These are phyloP conservation scores for Zosterops lateralis DNA, from an alignment of 2,113 vertebrate species.

Conservation along the genomic window DNA sequence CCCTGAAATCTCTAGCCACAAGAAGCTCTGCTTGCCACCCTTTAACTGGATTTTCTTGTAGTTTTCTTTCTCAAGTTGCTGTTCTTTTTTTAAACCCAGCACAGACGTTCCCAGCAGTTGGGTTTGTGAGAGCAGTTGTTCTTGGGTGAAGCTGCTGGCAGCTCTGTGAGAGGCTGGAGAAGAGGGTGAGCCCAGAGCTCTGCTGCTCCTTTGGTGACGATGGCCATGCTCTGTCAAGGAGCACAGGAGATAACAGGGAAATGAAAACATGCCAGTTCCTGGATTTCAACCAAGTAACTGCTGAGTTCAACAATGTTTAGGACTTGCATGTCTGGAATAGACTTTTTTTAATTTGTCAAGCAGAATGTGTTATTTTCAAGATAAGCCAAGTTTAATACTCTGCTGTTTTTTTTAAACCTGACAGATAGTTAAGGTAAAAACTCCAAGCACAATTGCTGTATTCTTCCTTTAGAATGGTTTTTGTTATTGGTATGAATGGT, in stretches of 20 bases:
- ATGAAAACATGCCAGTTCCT: not conserved
- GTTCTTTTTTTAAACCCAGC: not conserved
- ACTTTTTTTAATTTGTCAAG: not conserved
- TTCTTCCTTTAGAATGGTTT: not conserved
- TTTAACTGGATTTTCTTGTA: not conserved
- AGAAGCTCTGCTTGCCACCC: not conserved
- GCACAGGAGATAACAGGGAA: not conserved
- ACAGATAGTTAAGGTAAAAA: not conserved
- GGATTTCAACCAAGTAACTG: not conserved
- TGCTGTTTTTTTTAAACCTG: not conserved
- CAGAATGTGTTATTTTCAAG: not conserved
- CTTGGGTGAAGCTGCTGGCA: not conserved
- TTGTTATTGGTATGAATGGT: not conserved
- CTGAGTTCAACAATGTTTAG: not conserved
- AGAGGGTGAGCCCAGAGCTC: not conserved
- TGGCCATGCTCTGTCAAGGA: rapidly evolving
- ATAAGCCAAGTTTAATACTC: not conserved
- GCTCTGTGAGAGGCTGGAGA: not conserved
- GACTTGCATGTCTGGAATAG: not conserved
- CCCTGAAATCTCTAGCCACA: not conserved
- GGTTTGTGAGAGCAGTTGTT: not conserved
- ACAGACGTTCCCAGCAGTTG: not conserved
- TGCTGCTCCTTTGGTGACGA: not conserved
- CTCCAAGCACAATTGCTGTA: not conserved
- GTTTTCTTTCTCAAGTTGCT: not conserved